Evolutionary conservation across 2,797 vertebrate species (phyloP).

Genomic region (Vireo griseus): DNA sequence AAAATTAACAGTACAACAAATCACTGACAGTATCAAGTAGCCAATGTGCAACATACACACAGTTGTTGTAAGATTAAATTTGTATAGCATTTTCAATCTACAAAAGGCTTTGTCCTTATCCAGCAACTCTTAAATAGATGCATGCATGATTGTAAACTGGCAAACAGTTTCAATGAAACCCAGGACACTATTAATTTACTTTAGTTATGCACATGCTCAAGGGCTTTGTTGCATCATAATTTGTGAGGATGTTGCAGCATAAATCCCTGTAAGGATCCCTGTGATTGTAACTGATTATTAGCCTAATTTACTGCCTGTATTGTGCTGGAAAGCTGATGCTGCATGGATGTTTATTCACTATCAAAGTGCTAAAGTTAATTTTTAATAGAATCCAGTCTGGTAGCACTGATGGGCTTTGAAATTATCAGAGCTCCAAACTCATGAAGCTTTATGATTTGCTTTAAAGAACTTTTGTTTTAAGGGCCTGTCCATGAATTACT

Average conservation of each 20-base stretch:
- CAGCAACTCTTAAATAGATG: not conserved
- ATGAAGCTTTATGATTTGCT: not conserved
- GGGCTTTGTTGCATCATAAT: constrained; percentile 37
- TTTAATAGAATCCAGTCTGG: not conserved
- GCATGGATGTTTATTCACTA: not conserved
- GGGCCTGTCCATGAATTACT: not conserved
- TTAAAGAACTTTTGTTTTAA: not conserved
- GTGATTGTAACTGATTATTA: constrained; percentile 20
- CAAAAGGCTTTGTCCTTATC: not conserved
- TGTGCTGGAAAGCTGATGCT: not conserved
- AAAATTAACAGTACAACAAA: not conserved
- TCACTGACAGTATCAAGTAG: not conserved
- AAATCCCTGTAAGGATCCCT: not conserved
- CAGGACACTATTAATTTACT: constrained; percentile 42
- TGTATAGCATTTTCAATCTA: not conserved
- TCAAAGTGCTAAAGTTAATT: not conserved
- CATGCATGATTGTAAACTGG: not conserved
- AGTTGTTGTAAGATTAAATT: not conserved
- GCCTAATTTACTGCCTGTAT: not conserved
- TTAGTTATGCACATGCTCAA: not conserved
- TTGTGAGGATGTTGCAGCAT: not conserved
- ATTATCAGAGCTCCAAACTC: not conserved
- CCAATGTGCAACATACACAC: not conserved
- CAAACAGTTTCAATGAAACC: constrained; percentile 59
- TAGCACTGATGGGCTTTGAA: not conserved